Conservation (phyloP, 1,140 invertebrate species). For the Aphaenogaster floridana region DNA sequence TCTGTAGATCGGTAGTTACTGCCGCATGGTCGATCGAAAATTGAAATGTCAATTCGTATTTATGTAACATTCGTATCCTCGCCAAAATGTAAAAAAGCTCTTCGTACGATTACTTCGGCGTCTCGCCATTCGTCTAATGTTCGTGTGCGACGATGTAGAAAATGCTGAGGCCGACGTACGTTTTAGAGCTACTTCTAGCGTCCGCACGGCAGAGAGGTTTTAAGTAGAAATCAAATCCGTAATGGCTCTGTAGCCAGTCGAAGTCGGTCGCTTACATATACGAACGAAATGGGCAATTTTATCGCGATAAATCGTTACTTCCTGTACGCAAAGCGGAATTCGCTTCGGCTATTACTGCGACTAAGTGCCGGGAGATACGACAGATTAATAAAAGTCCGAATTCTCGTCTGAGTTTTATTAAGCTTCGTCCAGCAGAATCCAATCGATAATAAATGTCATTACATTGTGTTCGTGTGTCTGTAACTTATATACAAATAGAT, state of each 20-base stretch:
- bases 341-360: conserved; percentile 34
- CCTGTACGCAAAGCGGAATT: conserved; percentile 52
- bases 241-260: conserved; percentile 70
- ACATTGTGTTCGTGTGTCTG: background rate
- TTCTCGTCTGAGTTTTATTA: conserved; percentile 33
- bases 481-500: background rate
- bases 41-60: conserved; percentile 43
- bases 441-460: conserved; percentile 13
- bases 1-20: conserved; percentile 19
- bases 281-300: conserved; percentile 63
- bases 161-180: conserved; percentile 68
- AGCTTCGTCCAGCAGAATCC: background rate
- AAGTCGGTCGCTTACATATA: background rate
- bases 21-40: conserved; percentile 29
- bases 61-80: conserved; percentile 17
- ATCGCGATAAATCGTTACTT: conserved; percentile 63
- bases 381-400: conserved; percentile 55
- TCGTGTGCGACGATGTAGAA: conserved; percentile 50
- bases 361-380: conserved; percentile 44
- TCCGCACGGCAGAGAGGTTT: conserved; percentile 55
- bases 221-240: conserved; percentile 77
- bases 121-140: conserved; percentile 37
- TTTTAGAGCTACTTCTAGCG: conserved; percentile 73
- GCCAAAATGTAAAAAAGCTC: conserved; percentile 57
- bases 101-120: conserved; percentile 43